phyloP scores from a whole-genome alignment of 2,113 vertebrate genomes.

The Corynorhinus townsendii region DNA sequence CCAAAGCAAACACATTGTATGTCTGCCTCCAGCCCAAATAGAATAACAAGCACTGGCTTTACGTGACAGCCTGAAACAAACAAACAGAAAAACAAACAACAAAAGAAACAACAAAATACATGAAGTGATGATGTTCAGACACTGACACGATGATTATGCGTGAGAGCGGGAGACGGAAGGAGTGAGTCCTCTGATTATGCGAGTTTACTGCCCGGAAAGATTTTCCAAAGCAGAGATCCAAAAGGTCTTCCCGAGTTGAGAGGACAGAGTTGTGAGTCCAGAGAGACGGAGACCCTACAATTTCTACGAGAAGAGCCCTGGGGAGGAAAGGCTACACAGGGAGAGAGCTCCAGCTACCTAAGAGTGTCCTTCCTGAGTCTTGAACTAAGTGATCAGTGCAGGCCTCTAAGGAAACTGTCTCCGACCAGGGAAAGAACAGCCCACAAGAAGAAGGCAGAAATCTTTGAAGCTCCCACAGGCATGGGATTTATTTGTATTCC shows the following conservation, averaged over 20 bases:
- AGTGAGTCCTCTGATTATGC: neutral
- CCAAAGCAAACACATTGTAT: slow-evolving; percentile 7
- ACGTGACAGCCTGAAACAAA: neutral
- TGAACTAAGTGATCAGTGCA: neutral
- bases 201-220: neutral
- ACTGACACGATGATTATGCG: neutral
- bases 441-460: neutral
- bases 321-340: neutral
- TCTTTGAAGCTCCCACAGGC: neutral
- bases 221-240: neutral
- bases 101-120: neutral
- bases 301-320: neutral
- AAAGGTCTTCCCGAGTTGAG: neutral
- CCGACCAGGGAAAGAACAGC: neutral
- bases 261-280: neutral
- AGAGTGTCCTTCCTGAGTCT: neutral
- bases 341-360: neutral
- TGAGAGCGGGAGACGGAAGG: neutral
- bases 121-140: neutral
- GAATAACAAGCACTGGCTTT: neutral
- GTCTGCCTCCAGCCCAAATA: neutral
- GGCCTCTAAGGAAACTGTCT: neutral
- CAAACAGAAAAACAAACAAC: neutral
- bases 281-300: neutral
- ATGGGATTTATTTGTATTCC: neutral